Evolutionary conservation across 2,113 vertebrate species (phyloP), one percentile per base, ranked within the genome.

Genomic region (Sinosuthora webbiana): DNA sequence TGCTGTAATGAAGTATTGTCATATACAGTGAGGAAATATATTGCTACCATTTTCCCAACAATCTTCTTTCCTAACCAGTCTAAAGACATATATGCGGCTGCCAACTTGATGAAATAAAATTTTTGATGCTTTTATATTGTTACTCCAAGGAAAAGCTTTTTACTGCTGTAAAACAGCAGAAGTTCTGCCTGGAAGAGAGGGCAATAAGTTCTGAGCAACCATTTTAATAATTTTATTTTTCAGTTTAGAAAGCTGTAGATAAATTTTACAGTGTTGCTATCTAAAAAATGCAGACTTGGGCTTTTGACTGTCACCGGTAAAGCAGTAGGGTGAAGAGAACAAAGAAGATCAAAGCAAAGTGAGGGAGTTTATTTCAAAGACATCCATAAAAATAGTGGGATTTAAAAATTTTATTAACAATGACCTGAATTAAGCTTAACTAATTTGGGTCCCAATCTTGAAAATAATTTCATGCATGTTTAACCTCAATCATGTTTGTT

Each of bases 381-480:
- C 62, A 57, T 67, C 64, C 47, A 41, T 88, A 93, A 90, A 90
- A 94, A 86, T 90, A 94, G 92, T 47, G 52, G 45, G 28, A 5
- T 68, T 95, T 96, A 13, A 90, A 95, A 92, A 86, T 94, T 90
- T 92, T 84, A 89, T 93, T 90, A 95, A 93, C 75, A 90, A 44
- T 95, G 90, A 79, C 94, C 90, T 91, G 87, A 93, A 87, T 89
- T 94, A 79, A 65, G 76, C 69, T 76, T 89, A 87, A 73, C 41
- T 93, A 92, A 96, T 96, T 94, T 94, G 64, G 62, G 69, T 60
- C 74, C 57, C 3, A 11, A 59, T 96, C 73, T 91, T 95, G 80
- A 89, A 92, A 95, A 90, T 93, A 55, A 92, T 93, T 95, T 93
- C 73, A 90, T 81, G 73, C 83, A 53, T 89, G 57, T 41, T 95